Conservation (phyloP, 2,113 vertebrate genomes). For the Arothron firmamentum region DNA sequence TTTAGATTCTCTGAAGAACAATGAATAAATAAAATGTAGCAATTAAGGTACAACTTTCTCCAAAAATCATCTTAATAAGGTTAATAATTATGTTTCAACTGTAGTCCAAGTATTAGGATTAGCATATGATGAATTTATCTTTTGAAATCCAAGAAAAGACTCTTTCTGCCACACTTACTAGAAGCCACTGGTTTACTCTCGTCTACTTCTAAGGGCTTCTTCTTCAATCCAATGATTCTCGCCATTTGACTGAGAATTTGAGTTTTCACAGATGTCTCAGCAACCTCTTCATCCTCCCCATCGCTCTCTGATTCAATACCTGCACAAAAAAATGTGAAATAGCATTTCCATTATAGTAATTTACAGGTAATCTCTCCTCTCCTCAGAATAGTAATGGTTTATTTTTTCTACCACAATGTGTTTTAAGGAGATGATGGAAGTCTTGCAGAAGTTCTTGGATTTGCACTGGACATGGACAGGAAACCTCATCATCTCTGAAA, state of each 20-base stretch:
- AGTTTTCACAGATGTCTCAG: slow-evolving; percentile 78
- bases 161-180: slow-evolving; percentile 70
- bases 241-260: slow-evolving; percentile 79
- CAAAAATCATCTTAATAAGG: no score
- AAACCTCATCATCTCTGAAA: slow-evolving; percentile 83
- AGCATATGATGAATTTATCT: no score
- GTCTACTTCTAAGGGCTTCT: slow-evolving; percentile 72
- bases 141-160: not conserved
- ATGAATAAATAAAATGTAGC: not conserved
- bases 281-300: slow-evolving; percentile 73
- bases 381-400: not conserved
- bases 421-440: slow-evolving; percentile 86
- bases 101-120: not conserved
- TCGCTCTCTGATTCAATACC: slow-evolving; percentile 83
- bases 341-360: not conserved
- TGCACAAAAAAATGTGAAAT: slow-evolving; percentile 49
- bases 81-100: not conserved
- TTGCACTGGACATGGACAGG: slow-evolving; percentile 85
- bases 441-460: slow-evolving; percentile 83
- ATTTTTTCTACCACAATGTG: slow-evolving; percentile 81
- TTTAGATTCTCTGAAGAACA: slow-evolving; percentile 81
- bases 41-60: not conserved
- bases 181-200: slow-evolving; percentile 68
- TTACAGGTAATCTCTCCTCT: not conserved
- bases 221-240: slow-evolving; percentile 79